Conservation (phyloP, 2,888 invertebrate genomes). For the Crossocerus cetratus region DNA sequence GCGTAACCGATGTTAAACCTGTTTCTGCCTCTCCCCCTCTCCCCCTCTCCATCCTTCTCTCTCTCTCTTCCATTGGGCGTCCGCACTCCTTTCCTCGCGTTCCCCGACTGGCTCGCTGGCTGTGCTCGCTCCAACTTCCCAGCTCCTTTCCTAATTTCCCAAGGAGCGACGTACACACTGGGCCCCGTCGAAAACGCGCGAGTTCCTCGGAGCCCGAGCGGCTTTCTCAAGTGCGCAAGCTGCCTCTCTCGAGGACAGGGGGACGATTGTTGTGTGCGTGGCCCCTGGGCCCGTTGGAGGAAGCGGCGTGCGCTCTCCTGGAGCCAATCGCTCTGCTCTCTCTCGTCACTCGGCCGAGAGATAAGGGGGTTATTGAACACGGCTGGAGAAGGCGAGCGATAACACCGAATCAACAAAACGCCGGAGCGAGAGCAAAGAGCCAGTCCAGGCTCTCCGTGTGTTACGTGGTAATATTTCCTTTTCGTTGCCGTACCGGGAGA, state of each 20-base stretch:
- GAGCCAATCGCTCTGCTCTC: too few relatives aligned
- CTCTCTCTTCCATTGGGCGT: neutral
- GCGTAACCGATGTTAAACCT: conserved; percentile 52
- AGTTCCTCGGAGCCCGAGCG: too few relatives aligned
- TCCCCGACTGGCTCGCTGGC: neutral
- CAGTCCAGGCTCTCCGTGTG: neutral
- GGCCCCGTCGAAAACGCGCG: too few relatives aligned
- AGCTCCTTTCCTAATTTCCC: conserved; percentile 8
- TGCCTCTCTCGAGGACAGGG: too few relatives aligned
- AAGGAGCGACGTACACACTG: neutral
- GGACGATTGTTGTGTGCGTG: too few relatives aligned
- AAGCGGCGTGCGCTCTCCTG: too few relatives aligned
- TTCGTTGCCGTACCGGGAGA: too few relatives aligned
- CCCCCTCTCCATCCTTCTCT: neutral
- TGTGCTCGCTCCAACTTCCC: neutral
- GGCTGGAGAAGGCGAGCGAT: neutral
- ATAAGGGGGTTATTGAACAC: conserved; percentile 4
- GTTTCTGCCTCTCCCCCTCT: conserved; percentile 25
- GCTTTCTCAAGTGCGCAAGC: too few relatives aligned
- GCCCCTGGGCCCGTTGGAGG: too few relatives aligned
- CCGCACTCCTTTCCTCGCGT: conserved; percentile 19
- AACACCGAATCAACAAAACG: conserved; percentile 2
- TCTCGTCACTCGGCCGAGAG: neutral
- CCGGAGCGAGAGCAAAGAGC: neutral
- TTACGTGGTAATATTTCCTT: neutral